Base-by-base conservation (phyloP, 2,888 invertebrate species). In the Coenonympha arcania region DNA sequence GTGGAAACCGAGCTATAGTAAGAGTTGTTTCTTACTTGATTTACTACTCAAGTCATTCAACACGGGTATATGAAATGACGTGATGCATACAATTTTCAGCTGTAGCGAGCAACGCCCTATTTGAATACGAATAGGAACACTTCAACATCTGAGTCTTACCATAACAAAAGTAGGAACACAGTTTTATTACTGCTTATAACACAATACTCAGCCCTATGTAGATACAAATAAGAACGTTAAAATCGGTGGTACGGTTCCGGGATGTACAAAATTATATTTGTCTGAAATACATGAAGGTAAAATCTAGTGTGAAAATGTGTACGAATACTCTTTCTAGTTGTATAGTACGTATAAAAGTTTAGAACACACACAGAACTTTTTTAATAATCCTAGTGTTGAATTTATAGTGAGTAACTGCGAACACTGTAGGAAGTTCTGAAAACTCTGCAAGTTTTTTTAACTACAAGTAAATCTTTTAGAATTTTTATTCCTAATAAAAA, bases 61-160 rank as follows among this genome's bases (percentile, higher is more conserved):
- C 24, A 4, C 9, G 6, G 9, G 9, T 24, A 8, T 11, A 20
- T n/a, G 40, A 31, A 33, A 24, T 31, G 30, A 34, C 9, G 11
- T 13, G 34, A 19, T 41, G 33, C 6, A 48, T 34, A 41, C 19
- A 34, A 15, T 31, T 46, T 41, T 30, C 41, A 50, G 30, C 50
- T 46, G 41, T 50, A 37, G 46, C 50, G 33, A 40, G 41, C 41
- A 30, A 26, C 41, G 46, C 26, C 36, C 41, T 36, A 41, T 30
- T 39, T 39, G 22, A 39, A 46, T 50, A 46, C 24, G 30, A 46
- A 46, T 46, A 36, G 28, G 41, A 42, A 46, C 46, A 50, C 46
- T 50, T 28, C 22, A 30, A 46, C 34, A 46, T 46, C 46, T 46
- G 20, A 24, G 36, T 22, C 41, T 46, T 46, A 41, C 26, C 41